Conservation (phyloP, 2,113 vertebrate species). For the Plectropomus leopardus region DNA sequence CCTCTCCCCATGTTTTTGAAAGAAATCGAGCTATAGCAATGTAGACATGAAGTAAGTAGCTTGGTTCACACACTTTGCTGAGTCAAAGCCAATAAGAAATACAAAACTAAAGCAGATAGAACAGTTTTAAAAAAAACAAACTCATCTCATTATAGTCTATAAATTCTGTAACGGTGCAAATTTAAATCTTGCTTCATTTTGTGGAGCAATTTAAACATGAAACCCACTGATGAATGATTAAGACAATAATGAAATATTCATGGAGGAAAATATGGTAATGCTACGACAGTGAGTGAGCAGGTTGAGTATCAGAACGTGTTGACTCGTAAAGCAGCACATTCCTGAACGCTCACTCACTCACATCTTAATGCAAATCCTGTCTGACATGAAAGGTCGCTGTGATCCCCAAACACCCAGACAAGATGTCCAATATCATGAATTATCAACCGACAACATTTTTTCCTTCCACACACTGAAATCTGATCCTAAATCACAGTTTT, state of each 20-base stretch:
- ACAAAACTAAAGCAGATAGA: neutral
- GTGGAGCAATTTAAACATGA: conserved; percentile 45
- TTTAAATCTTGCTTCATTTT: conserved; percentile 5
- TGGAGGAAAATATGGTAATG: conserved; percentile 52
- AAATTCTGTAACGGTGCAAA: neutral
- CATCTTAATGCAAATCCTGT: neutral
- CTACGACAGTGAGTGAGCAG: neutral
- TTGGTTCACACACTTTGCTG: neutral
- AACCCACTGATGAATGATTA: conserved; percentile 69
- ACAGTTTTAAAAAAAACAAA: neutral
- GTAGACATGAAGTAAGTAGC: no score
- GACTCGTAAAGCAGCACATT: neutral
- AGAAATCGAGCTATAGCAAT: no score
- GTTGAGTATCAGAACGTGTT: neutral
- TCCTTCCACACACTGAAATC: no score
- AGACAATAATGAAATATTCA: conserved; percentile 67
- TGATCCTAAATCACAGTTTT: no score
- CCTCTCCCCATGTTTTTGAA: no score
- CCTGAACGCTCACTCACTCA: neutral
- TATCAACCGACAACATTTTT: no score
- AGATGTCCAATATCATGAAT: no score
- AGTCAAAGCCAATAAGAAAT: neutral
- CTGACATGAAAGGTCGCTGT: neutral
- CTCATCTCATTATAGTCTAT: neutral
- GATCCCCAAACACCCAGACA: no score